Evolutionary conservation across 92 coral and sea anemone species (phyloP), one percentile per base, ranked within the genome.

Genomic region (Micromussa lordhowensis): DNA sequence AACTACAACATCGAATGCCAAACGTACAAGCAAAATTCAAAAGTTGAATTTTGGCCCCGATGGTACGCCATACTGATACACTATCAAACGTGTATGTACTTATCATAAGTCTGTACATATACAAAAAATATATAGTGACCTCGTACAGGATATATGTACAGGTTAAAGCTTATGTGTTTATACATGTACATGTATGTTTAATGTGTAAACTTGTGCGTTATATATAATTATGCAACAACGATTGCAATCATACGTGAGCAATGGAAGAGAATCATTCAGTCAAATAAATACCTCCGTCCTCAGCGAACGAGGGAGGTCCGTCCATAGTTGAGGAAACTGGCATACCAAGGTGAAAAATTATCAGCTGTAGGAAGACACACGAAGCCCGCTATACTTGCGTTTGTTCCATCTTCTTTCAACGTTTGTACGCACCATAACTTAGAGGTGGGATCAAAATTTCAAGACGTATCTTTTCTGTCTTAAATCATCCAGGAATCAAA

Each of bases 261-360:
- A 61, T 26, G 68, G 68, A 22, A 13, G 68, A 28, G 0, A 14
- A 2, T 66, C 0, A 29, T 21, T 35, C 3, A 35, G 1, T 12
- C 3, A 57, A 22, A 58, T 34, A 75, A 30, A 72, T 73, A 85
- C 88, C 88, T 85, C 82, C 88, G 40, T 85, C 88, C 74, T 85
- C 88, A 38, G 75, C 75, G 75, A 85, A 75, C 55, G 88, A 40
- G 48, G 82, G 40, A 36, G 88, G 88, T 58, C 88, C 88, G 36
- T 85, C 88, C 88, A 85, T 85, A 82, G 44, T 51, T 57, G 75
- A 76, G 36, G 82, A 58, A 29, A 85, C 82, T 75, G 88, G 82
- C 88, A 85, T 85, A 54, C 82, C 88, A 61, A 66, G 75, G 44
- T 15, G 26, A 48, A 75, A 57, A 30, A 55, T 71, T 49, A 74